Conservation (phyloP, 2,888 invertebrate species). For the Elegia similella region DNA sequence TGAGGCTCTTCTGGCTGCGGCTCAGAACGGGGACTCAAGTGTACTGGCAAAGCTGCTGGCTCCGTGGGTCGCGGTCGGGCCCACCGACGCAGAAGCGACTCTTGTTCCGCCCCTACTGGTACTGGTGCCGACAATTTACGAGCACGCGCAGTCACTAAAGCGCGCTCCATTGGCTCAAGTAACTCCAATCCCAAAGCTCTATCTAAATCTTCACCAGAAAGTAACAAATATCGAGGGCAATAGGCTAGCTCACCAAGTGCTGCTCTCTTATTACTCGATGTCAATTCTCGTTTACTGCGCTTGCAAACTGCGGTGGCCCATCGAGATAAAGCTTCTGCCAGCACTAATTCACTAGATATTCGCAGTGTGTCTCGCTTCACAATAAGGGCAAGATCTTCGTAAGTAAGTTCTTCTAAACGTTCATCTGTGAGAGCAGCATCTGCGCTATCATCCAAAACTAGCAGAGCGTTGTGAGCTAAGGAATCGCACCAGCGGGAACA, state of each 20-base stretch:
- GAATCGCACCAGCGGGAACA: slow-evolving; percentile 81
- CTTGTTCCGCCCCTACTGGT: slow-evolving; percentile 72
- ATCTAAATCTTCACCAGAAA: slow-evolving; percentile 84
- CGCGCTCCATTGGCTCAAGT: slow-evolving; percentile 71
- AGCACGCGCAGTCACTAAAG: slow-evolving; percentile 66
- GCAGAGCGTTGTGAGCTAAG: slow-evolving; percentile 85
- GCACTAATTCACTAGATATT: slow-evolving; percentile 82
- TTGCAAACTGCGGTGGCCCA: slow-evolving; percentile 75
- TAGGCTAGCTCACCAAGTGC: slow-evolving; percentile 79
- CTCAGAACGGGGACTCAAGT: slow-evolving; percentile 67
- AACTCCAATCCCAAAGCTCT: slow-evolving; percentile 74
- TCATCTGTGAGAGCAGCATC: slow-evolving; percentile 65
- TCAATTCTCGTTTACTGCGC: slow-evolving; percentile 66
- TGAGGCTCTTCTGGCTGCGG: slow-evolving; percentile 54
- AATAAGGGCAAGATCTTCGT: slow-evolving; percentile 84
- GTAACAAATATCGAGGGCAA: slow-evolving; percentile 84
- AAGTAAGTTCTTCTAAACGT: slow-evolving; percentile 80
- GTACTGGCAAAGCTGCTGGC: slow-evolving; percentile 68
- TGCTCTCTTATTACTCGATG: slow-evolving; percentile 66
- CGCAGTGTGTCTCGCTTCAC: slow-evolving; percentile 85
- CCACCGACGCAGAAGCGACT: slow-evolving; percentile 67
- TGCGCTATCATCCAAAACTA: slow-evolving; percentile 71
- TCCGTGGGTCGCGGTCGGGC: slow-evolving; percentile 63
- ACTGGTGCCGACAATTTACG: slow-evolving; percentile 66
- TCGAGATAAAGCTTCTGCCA: slow-evolving; percentile 83